Percentiles rank a stretch among this genome's conserved stretches.
Conservation (phyloP, 2,888 invertebrate genomes). For the Agrilus cyanescens region DNA sequence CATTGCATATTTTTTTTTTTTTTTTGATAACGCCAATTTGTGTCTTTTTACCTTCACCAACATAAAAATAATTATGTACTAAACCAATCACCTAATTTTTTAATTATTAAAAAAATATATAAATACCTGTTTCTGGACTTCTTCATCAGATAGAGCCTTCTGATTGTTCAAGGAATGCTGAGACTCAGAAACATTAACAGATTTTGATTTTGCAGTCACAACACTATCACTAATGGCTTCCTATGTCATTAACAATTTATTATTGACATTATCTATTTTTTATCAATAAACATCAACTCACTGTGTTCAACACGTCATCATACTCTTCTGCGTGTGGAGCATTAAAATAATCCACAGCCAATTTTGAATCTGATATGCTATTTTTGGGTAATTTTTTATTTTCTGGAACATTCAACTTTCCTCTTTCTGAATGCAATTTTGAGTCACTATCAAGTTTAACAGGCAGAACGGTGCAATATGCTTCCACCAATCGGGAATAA, state of each 20-base stretch:
- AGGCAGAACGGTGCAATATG: slow-evolving; percentile 39
- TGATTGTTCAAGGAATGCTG: slow-evolving; percentile 48
- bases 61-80: neutral
- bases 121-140: slow-evolving; percentile 42
- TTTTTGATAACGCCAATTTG: too few relatives aligned
- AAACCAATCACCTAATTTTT: neutral
- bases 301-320: neutral
- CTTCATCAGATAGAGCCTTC: slow-evolving; percentile 48
- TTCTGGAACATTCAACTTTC: slow-evolving; percentile 34
- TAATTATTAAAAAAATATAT: slow-evolving; percentile 1
- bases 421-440: slow-evolving; percentile 46
- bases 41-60: too few relatives aligned
- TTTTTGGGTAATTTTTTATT: slow-evolving; percentile 54
- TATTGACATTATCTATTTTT: neutral
- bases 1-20: too few relatives aligned
- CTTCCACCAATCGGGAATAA: slow-evolving; percentile 66
- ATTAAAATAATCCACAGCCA: slow-evolving; percentile 65
- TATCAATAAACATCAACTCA: neutral
- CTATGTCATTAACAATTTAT: neutral
- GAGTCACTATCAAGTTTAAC: slow-evolving; percentile 60
- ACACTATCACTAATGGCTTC: slow-evolving; percentile 1
- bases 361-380: slow-evolving; percentile 74
- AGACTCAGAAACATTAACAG: slow-evolving; percentile 52
- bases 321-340: slow-evolving; percentile 28
- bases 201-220: slow-evolving; percentile 36